phyloP scores from a whole-genome alignment of 1,140 invertebrate species.

The Amyelois transitella region DNA sequence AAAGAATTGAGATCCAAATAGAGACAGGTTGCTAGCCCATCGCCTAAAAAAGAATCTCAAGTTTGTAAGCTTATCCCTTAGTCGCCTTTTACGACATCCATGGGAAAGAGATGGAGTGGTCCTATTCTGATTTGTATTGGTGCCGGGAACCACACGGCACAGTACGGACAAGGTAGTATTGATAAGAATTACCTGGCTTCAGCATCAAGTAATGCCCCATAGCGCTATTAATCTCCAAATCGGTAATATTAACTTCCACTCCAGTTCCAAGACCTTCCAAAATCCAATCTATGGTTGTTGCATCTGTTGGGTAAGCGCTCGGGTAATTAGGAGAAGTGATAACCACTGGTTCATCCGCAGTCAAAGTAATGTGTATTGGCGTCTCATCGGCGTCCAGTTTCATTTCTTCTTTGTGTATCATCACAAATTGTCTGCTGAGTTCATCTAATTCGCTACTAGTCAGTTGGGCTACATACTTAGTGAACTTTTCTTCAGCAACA shows the following conservation, averaged over 20 bases:
- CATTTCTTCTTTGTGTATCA: conserved; percentile 20
- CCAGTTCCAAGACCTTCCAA: conserved; percentile 46
- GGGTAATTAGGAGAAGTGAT: conserved; percentile 49
- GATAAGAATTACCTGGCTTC: conserved; percentile 55
- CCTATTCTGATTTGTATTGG: too few species aligned
- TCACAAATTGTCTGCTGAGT: conserved; percentile 22
- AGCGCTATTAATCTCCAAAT: conserved; percentile 41
- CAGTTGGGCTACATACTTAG: conserved; percentile 19
- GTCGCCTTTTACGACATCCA: too few species aligned
- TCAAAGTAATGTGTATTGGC: conserved; percentile 26
- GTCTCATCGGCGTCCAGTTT: conserved; percentile 13
- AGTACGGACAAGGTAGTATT: too few species aligned
- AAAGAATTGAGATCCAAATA: too few species aligned
- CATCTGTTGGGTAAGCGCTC: conserved; percentile 36
- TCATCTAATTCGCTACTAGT: conserved; percentile 22
- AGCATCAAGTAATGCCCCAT: conserved; percentile 46
- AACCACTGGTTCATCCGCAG: conserved; percentile 24
- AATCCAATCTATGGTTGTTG: conserved; percentile 44
- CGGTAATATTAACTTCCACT: conserved; percentile 57
- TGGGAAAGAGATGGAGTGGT: too few species aligned
- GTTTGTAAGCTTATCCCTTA: too few species aligned
- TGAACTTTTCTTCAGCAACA: conserved; percentile 3
- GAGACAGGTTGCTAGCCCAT: too few species aligned
- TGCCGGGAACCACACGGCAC: too few species aligned
- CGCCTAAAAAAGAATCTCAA: too few species aligned